Evolutionary conservation across 2,888 invertebrate species (phyloP).

Genomic region (Caenorhabditis imperialis): DNA sequence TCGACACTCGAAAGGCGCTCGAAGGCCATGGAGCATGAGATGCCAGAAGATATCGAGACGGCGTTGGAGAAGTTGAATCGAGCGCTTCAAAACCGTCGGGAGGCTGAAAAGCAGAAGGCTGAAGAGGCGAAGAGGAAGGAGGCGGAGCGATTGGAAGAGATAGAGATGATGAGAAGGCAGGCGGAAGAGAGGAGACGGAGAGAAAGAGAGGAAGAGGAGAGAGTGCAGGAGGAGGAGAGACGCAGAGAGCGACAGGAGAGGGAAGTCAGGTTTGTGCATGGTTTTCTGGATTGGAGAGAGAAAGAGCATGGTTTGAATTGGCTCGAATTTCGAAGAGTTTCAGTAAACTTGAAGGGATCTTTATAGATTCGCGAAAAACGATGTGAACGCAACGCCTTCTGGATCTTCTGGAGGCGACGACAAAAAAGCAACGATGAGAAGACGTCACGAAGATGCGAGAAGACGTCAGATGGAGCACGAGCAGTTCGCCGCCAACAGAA

Average conservation of each 20-base stretch:
- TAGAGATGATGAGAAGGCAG: constrained; percentile 39
- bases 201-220: constrained; percentile 42
- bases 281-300: not conserved
- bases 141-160: constrained; percentile 40
- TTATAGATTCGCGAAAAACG: constrained; percentile 34
- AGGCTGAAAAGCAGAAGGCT: constrained; percentile 39
- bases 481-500: constrained; percentile 54
- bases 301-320: constrained; percentile 29
- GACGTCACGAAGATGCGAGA: constrained; percentile 60
- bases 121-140: constrained; percentile 49
- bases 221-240: constrained; percentile 27
- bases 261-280: constrained; percentile 46
- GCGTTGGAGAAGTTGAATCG: constrained; percentile 51
- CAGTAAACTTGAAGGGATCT: too few species aligned
- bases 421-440: constrained; percentile 55
- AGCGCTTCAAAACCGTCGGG: constrained; percentile 37
- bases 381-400: constrained; percentile 19
- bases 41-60: constrained; percentile 58
- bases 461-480: constrained; percentile 64
- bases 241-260: constrained; percentile 28
- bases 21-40: constrained; percentile 42
- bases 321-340: too few species aligned
- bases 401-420: constrained; percentile 22
- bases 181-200: constrained; percentile 44
- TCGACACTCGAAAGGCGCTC: constrained; percentile 29